Evolutionary conservation across 2,888 invertebrate species (phyloP).

Genomic region (Minunthozetes semirufus): DNA sequence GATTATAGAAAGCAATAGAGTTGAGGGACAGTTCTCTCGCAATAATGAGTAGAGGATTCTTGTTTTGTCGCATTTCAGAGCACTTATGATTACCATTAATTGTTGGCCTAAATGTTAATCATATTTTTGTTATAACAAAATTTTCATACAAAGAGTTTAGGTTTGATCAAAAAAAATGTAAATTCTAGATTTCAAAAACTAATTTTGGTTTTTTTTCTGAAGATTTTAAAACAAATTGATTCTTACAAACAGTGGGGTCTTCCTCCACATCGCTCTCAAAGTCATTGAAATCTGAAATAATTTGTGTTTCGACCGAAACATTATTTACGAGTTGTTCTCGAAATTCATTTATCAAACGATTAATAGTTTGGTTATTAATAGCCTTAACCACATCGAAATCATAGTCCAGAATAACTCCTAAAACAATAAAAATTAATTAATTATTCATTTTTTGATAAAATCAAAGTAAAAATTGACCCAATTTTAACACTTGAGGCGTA

Average conservation of each 20-base stretch:
- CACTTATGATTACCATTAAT: constrained; percentile 23
- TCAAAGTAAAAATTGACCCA: not conserved
- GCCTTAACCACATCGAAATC: not conserved
- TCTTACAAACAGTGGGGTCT: constrained; percentile 19
- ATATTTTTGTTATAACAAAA: too few relatives aligned
- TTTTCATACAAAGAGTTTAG: too few relatives aligned
- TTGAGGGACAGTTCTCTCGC: constrained; percentile 30
- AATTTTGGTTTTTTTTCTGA: too few relatives aligned
- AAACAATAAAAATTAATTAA: not conserved
- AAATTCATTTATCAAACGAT: not conserved
- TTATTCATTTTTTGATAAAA: not conserved
- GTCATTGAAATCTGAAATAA: constrained; percentile 5
- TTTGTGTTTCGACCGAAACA: constrained; percentile 3
- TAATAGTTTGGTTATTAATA: constrained; percentile 10
- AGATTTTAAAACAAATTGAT: too few relatives aligned
- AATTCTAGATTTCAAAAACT: too few relatives aligned
- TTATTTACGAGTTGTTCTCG: constrained; percentile 3
- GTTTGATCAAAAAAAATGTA: too few relatives aligned
- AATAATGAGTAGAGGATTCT: constrained; percentile 28
- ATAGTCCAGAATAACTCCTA: constrained; percentile 17
- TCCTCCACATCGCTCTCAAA: constrained; percentile 20
- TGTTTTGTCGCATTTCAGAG: constrained; percentile 14
- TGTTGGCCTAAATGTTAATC: not conserved
- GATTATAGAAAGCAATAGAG: constrained; percentile 37
- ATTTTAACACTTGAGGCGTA: not conserved